Evolutionary conservation across 2,888 invertebrate species (phyloP).

Genomic region (Saturnia japonica): DNA sequence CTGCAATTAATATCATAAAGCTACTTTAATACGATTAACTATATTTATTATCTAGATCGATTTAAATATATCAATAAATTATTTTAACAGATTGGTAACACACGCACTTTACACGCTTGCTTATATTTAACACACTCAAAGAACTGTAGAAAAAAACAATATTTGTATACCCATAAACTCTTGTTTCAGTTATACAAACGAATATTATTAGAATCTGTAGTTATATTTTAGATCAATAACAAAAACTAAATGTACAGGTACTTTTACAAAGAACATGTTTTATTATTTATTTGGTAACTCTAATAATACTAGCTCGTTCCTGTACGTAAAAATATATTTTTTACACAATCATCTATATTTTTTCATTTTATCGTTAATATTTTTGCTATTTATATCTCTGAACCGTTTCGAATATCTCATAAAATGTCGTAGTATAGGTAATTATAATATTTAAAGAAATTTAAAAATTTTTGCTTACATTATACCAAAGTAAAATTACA

Average conservation of each 20-base stretch:
- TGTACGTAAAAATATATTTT: too few relatives aligned
- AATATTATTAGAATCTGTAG: not conserved
- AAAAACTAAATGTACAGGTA: not conserved
- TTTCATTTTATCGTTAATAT: too few relatives aligned
- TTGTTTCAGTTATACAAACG: not conserved
- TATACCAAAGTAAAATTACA: not conserved
- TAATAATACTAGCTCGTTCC: too few relatives aligned
- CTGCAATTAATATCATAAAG: not conserved
- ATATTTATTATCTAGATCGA: not conserved
- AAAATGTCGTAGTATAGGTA: not conserved
- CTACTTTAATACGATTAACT: not conserved
- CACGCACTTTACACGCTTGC: slow-evolving; percentile 41
- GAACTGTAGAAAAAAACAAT: slow-evolving; percentile 6
- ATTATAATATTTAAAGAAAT: not conserved
- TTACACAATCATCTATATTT: too few relatives aligned
- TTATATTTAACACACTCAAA: slow-evolving; percentile 8
- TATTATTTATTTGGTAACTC: not conserved
- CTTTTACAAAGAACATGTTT: too few relatives aligned
- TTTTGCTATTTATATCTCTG: too few relatives aligned
- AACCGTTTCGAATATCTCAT: not conserved
- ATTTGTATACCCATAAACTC: slow-evolving; percentile 1
- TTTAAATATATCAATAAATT: slow-evolving; percentile 30
- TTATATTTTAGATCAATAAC: not conserved
- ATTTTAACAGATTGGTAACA: slow-evolving; percentile 30
- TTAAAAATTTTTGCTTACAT: not conserved